Percentiles rank a stretch among this genome's conserved stretches.
phyloP scores from a whole-genome alignment of 2,797 vertebrate species.

The Sorex maritimensis region DNA sequence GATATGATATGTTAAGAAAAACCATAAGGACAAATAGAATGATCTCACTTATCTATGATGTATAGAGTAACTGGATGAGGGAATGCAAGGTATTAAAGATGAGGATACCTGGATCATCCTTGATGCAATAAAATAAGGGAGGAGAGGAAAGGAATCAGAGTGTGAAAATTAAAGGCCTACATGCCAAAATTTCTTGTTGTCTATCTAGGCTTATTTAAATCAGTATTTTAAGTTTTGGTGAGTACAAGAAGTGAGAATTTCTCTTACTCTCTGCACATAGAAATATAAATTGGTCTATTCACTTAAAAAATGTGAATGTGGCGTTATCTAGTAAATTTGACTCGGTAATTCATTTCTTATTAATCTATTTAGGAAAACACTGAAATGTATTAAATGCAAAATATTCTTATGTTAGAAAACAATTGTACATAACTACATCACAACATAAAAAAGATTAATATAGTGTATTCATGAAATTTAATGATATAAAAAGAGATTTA shows the following conservation, averaged over 20 bases:
- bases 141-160: background rate
- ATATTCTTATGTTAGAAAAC: conserved; percentile 29
- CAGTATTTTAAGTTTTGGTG: conserved; percentile 47
- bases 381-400: background rate
- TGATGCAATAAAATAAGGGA: too few species aligned
- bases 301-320: conserved; percentile 40
- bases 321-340: background rate
- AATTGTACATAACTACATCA: background rate
- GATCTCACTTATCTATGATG: too few species aligned
- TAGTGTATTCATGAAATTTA: background rate
- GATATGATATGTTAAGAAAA: too few species aligned
- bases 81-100: too few species aligned
- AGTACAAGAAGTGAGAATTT: background rate
- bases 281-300: background rate
- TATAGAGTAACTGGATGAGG: too few species aligned
- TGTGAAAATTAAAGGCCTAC: conserved; percentile 8
- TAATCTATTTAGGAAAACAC: conserved; percentile 26
- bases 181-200: background rate
- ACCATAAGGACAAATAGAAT: too few species aligned
- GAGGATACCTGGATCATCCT: too few species aligned
- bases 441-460: background rate
- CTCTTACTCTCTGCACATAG: background rate
- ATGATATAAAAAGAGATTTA: background rate
- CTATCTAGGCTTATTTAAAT: background rate
- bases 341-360: conserved; percentile 2